Conservation (phyloP, 2,113 vertebrate genomes). For the Phalacrocorax carbo region DNA sequence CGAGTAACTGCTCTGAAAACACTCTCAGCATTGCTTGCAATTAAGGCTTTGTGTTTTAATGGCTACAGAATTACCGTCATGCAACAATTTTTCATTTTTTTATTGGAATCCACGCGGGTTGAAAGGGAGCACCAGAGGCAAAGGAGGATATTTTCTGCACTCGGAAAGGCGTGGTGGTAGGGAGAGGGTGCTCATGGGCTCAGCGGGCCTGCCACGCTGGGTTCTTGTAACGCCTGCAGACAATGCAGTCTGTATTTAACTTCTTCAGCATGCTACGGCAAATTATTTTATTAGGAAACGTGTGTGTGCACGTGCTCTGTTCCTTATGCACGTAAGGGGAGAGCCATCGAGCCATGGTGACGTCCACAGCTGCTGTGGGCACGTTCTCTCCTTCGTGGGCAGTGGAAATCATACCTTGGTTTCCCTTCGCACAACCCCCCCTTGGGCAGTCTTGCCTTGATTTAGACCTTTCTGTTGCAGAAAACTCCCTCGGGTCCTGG, state of each 20-base stretch:
- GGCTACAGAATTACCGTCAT: too few species aligned
- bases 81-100: neutral
- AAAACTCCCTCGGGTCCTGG: neutral
- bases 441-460: neutral
- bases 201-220: neutral
- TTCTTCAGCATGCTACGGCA: neutral
- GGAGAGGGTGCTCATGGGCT: neutral
- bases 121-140: neutral
- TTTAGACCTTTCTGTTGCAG: neutral
- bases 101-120: neutral
- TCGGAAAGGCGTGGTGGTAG: too few species aligned
- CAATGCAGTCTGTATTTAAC: neutral
- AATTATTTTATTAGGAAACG: too few species aligned
- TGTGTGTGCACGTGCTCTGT: fast-evolving
- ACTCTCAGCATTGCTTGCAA: neutral
- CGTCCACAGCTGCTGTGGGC: neutral
- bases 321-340: neutral
- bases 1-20: neutral
- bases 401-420: neutral
- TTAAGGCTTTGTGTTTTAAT: neutral
- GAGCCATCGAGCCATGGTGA: neutral
- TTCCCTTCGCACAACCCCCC: neutral
- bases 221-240: neutral
- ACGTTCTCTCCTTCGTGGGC: fast-evolving
- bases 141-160: fast-evolving